Conservation (phyloP, 92 coral and sea anemone species). For the Metridium senile region DNA sequence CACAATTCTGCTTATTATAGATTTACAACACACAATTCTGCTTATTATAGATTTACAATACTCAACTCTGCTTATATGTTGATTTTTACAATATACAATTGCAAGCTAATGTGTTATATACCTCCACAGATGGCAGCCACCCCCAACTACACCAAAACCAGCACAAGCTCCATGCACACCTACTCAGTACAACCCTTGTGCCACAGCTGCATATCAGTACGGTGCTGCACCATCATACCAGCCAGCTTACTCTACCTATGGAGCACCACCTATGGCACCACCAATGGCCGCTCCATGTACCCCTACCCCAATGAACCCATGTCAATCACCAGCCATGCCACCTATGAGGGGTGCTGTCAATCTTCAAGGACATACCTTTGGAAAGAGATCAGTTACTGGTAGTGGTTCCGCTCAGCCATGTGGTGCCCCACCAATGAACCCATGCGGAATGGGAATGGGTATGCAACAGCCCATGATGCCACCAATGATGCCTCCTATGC, state of each 20-base stretch:
- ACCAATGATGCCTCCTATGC: constrained; percentile 46
- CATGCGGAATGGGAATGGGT: constrained; percentile 32
- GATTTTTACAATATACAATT: no score
- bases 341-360: constrained; percentile 38
- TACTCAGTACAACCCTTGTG: constrained; percentile 39
- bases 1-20: no score
- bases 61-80: no score
- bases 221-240: constrained; percentile 28
- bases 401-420: constrained; percentile 50
- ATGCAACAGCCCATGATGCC: constrained; percentile 45
- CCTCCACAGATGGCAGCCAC: constrained; percentile 37
- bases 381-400: constrained; percentile 44
- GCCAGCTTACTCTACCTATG: constrained; percentile 21
- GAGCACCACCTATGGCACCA: constrained; percentile 33
- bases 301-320: constrained; percentile 47
- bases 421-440: constrained; percentile 50
- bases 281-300: constrained; percentile 36
- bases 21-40: no score
- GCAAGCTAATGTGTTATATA: no score
- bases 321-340: constrained; percentile 32
- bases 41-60: no score
- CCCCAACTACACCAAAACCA: constrained; percentile 42
- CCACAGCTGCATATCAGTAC: constrained; percentile 22
- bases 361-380: constrained; percentile 39
- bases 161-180: constrained; percentile 56